phyloP scores from a whole-genome alignment of 92 coral and sea anemone species.

The Siderastrea siderea region DNA sequence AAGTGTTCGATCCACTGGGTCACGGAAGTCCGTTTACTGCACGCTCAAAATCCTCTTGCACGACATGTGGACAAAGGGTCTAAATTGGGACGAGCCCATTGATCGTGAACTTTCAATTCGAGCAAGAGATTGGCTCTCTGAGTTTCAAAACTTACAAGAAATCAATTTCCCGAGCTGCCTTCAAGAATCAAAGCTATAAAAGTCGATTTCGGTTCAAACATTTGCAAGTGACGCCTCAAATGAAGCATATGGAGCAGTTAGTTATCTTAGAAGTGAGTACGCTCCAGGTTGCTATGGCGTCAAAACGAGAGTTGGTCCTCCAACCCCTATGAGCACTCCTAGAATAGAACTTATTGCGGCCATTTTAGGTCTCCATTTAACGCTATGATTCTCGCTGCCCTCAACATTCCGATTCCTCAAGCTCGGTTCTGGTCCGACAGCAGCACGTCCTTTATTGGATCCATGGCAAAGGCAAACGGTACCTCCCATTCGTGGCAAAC shows the following conservation, averaged over 20 bases:
- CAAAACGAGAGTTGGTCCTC: slow-evolving; percentile 65
- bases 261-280: slow-evolving; percentile 41
- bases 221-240: slow-evolving; percentile 59
- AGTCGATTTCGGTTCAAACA: slow-evolving; percentile 4
- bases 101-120: slow-evolving; percentile 39
- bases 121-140: slow-evolving; percentile 48
- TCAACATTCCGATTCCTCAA: not conserved
- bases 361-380: slow-evolving; percentile 33
- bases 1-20: slow-evolving; percentile 67
- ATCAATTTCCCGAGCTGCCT: slow-evolving; percentile 57
- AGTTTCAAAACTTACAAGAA: slow-evolving; percentile 40
- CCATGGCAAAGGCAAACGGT: slow-evolving; percentile 19
- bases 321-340: slow-evolving; percentile 53
- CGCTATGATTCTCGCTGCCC: slow-evolving; percentile 7
- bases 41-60: slow-evolving; percentile 58
- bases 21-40: slow-evolving; percentile 44
- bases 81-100: slow-evolving; percentile 70
- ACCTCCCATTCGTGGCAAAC: slow-evolving; percentile 66
- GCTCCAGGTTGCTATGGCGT: slow-evolving; percentile 30
- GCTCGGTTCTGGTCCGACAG: slow-evolving; percentile 49
- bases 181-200: slow-evolving; percentile 8
- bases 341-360: slow-evolving; percentile 69
- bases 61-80: slow-evolving; percentile 65
- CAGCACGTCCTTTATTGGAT: slow-evolving; percentile 45
- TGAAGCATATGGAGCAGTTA: slow-evolving; percentile 68